Evolutionary conservation across 2,797 vertebrate species (phyloP), one percentile per base, ranked within the genome.

Genomic region (Cheracebus regulus): DNA sequence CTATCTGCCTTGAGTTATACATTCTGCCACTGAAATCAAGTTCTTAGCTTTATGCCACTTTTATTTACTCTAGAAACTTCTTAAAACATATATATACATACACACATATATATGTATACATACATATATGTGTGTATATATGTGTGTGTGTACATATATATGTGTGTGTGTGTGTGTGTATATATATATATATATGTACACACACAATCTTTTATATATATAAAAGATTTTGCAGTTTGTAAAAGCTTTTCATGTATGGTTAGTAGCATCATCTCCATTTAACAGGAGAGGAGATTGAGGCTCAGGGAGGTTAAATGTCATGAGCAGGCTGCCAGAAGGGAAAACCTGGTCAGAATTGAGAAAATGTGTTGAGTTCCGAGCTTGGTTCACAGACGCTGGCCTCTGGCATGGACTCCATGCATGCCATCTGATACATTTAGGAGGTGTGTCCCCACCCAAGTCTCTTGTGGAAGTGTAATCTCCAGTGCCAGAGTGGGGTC

Each of bases 1-100:
- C 30, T 48, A 5, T 46, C 50, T 67, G 4, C 50, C 26, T 93
- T 80, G 39, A 39, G 55, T 46, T 1, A 7, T n/a, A 12, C n/a
- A 67, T 89, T 93, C 75, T 89, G 57, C 30, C 44, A 48, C 1
- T 41, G 70, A 90, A 61, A 70, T 94, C 39, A 94, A 76, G 28
- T 58, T 64, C 48, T 64, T 88, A 80, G 78, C 8, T 95, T 94
- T 24, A 7, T 81, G 14, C 70, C 57, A n/a, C 36, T 44, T 11
- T 92, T 76, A 41, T 67, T 78, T 33, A 78, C 14, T 58, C 46
- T 90, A n/a, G 72, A 88, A 58, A 26, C 48, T 55, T 89, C 70
- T 88, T 58, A 50, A 33, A 83, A 48, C 12, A 11, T 20, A 36
- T 33, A 19, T n/a, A 85, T 26, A n/a, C 7, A 24, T 4, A 7